Evolutionary conservation across 2,113 vertebrate species (phyloP).

Genomic region (Sinocyclocheilus anophthalmus): DNA sequence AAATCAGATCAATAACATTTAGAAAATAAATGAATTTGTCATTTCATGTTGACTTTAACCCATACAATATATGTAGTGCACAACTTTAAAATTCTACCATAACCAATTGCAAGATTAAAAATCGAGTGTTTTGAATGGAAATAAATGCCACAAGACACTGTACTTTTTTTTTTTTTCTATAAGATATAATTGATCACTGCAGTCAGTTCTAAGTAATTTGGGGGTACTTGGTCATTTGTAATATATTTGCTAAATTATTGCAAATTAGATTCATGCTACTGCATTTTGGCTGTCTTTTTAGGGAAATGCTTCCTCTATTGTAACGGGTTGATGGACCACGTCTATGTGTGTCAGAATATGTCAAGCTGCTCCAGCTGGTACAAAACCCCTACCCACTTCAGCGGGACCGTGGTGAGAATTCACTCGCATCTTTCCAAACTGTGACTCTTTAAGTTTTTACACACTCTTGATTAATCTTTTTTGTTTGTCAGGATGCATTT

Average conservation of each 20-base stretch:
- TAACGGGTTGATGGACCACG: slow-evolving; percentile 90
- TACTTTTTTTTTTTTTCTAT: too few species aligned
- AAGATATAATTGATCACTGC: too few species aligned
- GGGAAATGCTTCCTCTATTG: slow-evolving; percentile 96
- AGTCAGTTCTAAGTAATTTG: too few species aligned
- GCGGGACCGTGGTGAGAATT: slow-evolving; percentile 71
- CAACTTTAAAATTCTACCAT: not conserved
- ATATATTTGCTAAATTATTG: not conserved
- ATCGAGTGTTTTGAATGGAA: not conserved
- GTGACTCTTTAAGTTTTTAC: not conserved
- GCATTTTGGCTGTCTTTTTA: slow-evolving; percentile 59
- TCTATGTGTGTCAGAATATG: slow-evolving; percentile 89
- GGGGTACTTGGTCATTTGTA: too few species aligned
- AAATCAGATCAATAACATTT: not conserved
- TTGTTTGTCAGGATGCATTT: slow-evolving; percentile 85
- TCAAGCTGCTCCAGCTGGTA: slow-evolving; percentile 85
- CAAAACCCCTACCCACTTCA: slow-evolving; percentile 85
- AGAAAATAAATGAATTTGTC: not conserved
- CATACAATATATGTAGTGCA: not conserved
- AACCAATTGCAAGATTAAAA: not conserved
- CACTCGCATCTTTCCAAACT: not conserved
- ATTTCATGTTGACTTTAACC: not conserved
- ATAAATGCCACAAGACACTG: too few species aligned
- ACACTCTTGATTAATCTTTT: not conserved
- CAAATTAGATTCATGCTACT: not conserved